A percentile compares a stretch with the other conserved stretches of the same genome.
Evolutionary conservation across 2,797 vertebrate species (phyloP).

Genomic region (Eidolon dupreanum): DNA sequence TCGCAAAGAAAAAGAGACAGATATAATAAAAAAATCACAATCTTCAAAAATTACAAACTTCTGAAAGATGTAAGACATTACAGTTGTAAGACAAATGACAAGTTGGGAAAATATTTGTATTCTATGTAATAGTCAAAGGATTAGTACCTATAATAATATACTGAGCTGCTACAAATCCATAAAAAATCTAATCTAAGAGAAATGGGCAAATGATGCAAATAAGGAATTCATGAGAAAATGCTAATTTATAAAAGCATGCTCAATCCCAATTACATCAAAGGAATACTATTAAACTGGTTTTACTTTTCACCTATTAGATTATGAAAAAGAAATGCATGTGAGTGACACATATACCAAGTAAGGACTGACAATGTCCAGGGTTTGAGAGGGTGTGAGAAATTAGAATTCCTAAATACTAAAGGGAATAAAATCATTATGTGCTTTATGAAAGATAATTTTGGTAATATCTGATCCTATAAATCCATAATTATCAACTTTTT

Average conservation of each 20-base stretch:
- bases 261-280: background rate
- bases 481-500: background rate
- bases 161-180: background rate
- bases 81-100: background rate
- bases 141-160: background rate
- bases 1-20: background rate
- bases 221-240: slow-evolving; percentile 1
- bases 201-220: background rate
- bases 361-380: background rate
- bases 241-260: background rate
- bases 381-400: background rate
- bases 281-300: background rate
- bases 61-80: background rate
- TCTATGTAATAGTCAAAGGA: background rate
- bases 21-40: background rate
- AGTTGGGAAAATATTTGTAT: background rate
- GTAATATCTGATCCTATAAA: background rate
- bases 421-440: background rate
- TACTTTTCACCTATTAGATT: background rate
- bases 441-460: slow-evolving; percentile 3
- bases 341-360: background rate
- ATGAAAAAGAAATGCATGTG: background rate
- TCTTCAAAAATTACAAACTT: slow-evolving; percentile 19
- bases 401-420: slow-evolving; percentile 22
- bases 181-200: slow-evolving; percentile 20